Base-by-base conservation (phyloP, 2,113 vertebrate genomes). In the Ifrita kowaldi region DNA sequence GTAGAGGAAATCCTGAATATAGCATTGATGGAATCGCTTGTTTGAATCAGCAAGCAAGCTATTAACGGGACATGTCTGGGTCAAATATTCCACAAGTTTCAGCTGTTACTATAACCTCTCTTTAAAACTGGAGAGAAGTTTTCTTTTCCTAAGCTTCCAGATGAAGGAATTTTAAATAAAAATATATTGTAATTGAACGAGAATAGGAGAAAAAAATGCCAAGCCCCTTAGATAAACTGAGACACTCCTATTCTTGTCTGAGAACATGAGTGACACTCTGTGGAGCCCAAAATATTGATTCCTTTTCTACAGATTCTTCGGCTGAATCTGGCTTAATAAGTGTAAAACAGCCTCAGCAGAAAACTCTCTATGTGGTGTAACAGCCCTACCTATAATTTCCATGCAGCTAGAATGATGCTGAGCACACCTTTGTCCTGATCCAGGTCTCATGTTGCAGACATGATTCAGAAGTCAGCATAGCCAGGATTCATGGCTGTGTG, bases 21-120 rank as follows among this genome's bases (percentile, higher is more conserved):
- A 60, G 53, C 47, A 75, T 26, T 77, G 59, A 64, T 78, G 84
- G 52, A 28, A 68, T 47, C 6, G 3, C 30, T 86, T 0, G 0
- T 88, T 67, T 88, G 79, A 96, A 88, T 63, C 79, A 77, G 88
- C 67, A 95, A 91, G 91, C 21, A 55, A 93, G 41, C 70, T 87
- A 85, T 82, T 83, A 95, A 69, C 0, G 0, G 39, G 55, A 89
- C 50, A 63, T 0, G 21, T 50, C 23, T 70, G 42, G 42, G 83
- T 75, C 91, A 92, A 89, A 89, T 63, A 87, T 82, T 92, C 44
- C 41, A 69, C 52, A 82, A 89, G 39, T 84, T 84, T 71, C 32
- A 60, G 18, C n/a, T 64, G 87, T 47, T 53, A 63, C 28, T 68
- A 16, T 74, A 78, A 81, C 33, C 10, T 63, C 21, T 74, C 75